Evolutionary conservation across 1,140 invertebrate genomes (phyloP), one percentile per base, ranked within the genome.

Genomic region (Colletes gigas): DNA sequence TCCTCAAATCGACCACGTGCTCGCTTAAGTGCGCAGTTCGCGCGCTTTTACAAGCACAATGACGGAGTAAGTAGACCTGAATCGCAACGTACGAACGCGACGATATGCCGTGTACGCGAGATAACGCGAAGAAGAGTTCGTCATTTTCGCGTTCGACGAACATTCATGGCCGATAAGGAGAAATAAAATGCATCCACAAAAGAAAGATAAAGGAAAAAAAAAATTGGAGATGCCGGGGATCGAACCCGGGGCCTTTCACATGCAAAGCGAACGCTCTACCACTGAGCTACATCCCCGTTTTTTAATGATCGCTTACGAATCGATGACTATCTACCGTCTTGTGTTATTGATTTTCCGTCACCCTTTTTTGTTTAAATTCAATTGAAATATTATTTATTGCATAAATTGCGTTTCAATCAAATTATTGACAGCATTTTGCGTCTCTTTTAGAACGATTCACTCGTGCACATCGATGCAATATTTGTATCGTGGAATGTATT

Each of bases 241-340:
- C 94, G 95, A 95, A 95, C 95, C 95, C 95, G 94, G 95, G 95
- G 93, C 95, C 95, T 96, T 95, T 95, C 95, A 95, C 95, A 95
- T 96, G 95, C 95, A 95, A 96, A 96, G 95, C 95, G 95, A 95
- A 95, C 95, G 95, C 95, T 93, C 92, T 92, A 92, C 92, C 92
- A 93, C 92, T 93, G 91, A 92, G 92, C 92, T 93, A 93, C 91
- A 93, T 92, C 92, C 92, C 92, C 92, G 66, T 57, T 77, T 83
- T 80, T 69, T 66, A 41, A 71, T 21, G 4, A 0, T 0, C 0
- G 55, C 15, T n/a, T 15, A 82, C 7, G 74, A 62, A 57, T 66
- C 12, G 1, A 30, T 65, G 59, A 70, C 47, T 8, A 82, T 19
- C 3, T 12, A 3, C 17, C 4, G 47, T 2, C 17, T 6, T 4